Evolutionary conservation across 2,797 vertebrate genomes (phyloP), one percentile per base, ranked within the genome.

Genomic region (Serranus cabrilla): DNA sequence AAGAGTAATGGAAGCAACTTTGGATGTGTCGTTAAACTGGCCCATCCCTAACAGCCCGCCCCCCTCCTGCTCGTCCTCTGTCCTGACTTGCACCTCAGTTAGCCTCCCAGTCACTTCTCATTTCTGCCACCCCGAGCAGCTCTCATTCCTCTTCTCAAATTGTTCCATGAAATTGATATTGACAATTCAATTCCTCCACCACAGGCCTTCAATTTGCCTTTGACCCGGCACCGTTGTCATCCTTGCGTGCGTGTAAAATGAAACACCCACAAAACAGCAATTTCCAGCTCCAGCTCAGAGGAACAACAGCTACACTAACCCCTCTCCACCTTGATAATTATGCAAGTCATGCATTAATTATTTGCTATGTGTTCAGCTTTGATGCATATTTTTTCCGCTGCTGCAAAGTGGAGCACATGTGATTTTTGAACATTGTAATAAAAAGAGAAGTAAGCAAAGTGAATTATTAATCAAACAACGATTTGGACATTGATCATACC

Each of bases 161-260:
- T 75, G 55, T 45, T 74, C 76, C 25, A 31, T 71, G 60, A 73
- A 84, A 91, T 80, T 74, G 74, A 88, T 86, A 90, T 80, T 17
- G 89, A 87, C 86, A 85, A 78, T 89, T 89, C 84, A 89, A 84
- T 87, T 74, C 78, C 76, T 67, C 34, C 46, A 66, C 73, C 54
- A 42, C 57, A 21, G 84, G 60, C 66, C 74, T 75, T 79, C 85
- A 74, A 80, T 84, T 83, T 87, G 74, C 58, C 61, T 76, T 75
- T 83, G 74, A 76, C 84, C 76, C 75, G 13, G 45, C 25, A 16
- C 39, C 1, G 62, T 42, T 65, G 66, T 78, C 80, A 50, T 62
- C 83, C 21, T 39, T 5, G 46, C 2, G 5, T 5, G 18, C 13
- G 11, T 17, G 51, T 71, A 42, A 72, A 84, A 72, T 23, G 37